Conservation (phyloP, 1,140 invertebrate species). For the Calliphora vicina region DNA sequence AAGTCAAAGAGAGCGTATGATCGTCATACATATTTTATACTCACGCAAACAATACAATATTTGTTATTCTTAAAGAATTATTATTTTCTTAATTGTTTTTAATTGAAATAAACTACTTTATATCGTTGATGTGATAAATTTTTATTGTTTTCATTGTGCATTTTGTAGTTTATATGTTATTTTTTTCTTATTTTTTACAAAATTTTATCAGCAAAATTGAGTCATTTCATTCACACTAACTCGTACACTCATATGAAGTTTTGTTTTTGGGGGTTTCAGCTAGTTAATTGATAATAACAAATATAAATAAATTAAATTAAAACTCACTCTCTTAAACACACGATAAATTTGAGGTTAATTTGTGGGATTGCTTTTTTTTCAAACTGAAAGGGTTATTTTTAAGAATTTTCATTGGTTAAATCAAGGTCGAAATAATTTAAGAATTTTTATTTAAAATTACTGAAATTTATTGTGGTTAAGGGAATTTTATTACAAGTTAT, state of each 20-base stretch:
- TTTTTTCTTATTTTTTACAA: conserved; percentile 1
- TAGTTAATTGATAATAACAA: neutral
- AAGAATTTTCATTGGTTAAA: neutral
- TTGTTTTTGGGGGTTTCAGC: neutral
- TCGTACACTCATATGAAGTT: neutral
- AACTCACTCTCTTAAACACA: neutral
- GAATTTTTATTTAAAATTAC: neutral
- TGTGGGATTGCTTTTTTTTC: neutral
- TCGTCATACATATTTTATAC: too few species aligned
- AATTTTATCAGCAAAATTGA: neutral
- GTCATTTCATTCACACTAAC: neutral
- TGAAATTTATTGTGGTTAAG: too few species aligned
- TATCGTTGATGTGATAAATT: conserved; percentile 22
- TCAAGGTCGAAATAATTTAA: neutral
- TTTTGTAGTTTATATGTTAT: too few species aligned
- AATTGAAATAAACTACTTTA: conserved; percentile 34
- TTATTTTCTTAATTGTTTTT: conserved; percentile 28
- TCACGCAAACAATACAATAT: too few species aligned
- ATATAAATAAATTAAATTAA: neutral
- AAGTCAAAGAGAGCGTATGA: too few species aligned
- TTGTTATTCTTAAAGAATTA: neutral
- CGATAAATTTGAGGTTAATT: neutral
- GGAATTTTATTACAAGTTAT: too few species aligned
- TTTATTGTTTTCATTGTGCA: neutral
- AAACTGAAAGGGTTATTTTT: neutral